phyloP scores from a whole-genome alignment of 2,888 invertebrate species.

The Pecten maximus region DNA sequence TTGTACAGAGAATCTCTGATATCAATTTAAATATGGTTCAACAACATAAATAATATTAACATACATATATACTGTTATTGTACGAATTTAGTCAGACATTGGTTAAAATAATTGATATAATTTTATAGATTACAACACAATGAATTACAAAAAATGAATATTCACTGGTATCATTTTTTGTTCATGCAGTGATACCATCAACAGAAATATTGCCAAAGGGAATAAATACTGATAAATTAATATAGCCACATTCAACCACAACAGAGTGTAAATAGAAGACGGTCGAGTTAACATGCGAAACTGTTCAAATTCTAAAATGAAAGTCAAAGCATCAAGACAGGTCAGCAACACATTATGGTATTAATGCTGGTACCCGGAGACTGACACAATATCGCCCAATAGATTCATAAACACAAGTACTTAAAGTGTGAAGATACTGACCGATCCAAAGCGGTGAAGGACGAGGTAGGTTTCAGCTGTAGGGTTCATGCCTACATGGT shows the following conservation, averaged over 20 bases:
- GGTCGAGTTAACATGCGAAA: too few species aligned
- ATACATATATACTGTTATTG: too few species aligned
- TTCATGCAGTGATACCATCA: not conserved
- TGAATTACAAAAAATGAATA: not conserved
- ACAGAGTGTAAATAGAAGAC: not conserved
- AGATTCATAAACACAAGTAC: not conserved
- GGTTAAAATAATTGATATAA: not conserved
- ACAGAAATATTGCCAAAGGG: not conserved
- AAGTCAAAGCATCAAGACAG: not conserved
- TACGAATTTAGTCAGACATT: too few species aligned
- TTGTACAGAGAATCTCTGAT: too few species aligned
- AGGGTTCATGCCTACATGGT: constrained; percentile 90
- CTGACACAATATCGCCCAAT: too few species aligned
- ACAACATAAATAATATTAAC: too few species aligned
- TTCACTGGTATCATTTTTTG: not conserved
- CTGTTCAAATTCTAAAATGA: too few species aligned
- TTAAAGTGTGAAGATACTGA: constrained; percentile 85
- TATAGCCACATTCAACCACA: not conserved
- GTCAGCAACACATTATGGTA: too few species aligned
- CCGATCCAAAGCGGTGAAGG: constrained; percentile 95
- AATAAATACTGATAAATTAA: not conserved
- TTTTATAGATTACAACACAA: not conserved
- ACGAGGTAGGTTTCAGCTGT: constrained; percentile 94
- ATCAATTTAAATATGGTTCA: too few species aligned
- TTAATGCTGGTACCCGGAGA: not conserved